Evolutionary conservation across 2,113 vertebrate genomes (phyloP), one percentile per base, ranked within the genome.

Genomic region (Shinisaurus crocodilurus): DNA sequence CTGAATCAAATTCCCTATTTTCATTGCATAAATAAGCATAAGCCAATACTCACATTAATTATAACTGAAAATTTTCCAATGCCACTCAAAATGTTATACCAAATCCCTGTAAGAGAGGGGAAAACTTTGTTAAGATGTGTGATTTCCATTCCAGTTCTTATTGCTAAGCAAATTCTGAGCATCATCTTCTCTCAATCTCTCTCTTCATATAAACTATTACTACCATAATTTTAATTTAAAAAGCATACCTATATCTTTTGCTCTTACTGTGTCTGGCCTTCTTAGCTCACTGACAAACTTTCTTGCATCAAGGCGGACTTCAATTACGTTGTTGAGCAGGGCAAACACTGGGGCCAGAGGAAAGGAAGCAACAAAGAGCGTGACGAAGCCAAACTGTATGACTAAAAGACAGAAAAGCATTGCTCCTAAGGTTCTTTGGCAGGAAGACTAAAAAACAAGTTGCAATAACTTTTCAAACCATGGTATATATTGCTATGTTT

Each of bases 21-120:
- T 20, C 50, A 63, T n/a, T 7, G 9, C 67, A 74, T 48, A 65
- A 67, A 9, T 29, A 80, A 89, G 48, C 20, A 27, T 9, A 76
- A 86, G 79, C 10, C 37, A 94, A 87, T 96, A 99, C 99, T 99
- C 97, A 99, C 99, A 91, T 99, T 99, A 96, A 98, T 99, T 96
- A 99, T 99, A 92, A 99, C 99, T 75, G 99, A 99, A 96, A 99
- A 98, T 95, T 99, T 99, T 96, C 99, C 99, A 91, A 99, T 99
- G 87, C 98, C 97, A 89, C 97, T 98, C 92, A 99, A 97, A 97
- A 99, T 99, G 96, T 99, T 97, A 97, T 98, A 99, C 99, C 99
- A 99, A 97, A 99, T 99, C 91, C 99, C 99, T 99, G 97, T 8
- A 96, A 96, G 54, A 91, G 40, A 95, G 77, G 86, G 87, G 18